These are phyloP conservation scores for Litoditis marina DNA, from an alignment of 2,888 invertebrate genomes.

Conservation along the genomic window DNA sequence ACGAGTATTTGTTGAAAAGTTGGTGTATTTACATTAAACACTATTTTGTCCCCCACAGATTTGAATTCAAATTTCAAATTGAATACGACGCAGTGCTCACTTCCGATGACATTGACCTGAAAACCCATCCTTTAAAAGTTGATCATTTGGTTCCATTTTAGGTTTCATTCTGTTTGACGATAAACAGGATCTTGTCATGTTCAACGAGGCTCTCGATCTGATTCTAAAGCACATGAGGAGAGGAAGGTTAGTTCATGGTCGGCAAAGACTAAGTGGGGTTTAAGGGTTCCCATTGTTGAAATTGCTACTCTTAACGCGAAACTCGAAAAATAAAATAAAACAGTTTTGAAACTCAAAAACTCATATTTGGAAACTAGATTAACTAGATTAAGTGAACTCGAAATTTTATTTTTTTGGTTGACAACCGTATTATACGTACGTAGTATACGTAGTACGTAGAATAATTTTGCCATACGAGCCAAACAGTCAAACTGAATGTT, in stretches of 20 bases:
- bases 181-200: constrained; percentile 67
- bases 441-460: no score
- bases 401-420: no score
- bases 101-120: neutral
- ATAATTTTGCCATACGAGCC: no score
- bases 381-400: no score
- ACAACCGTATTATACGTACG: no score
- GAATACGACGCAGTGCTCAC: neutral
- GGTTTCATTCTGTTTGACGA: constrained; percentile 70
- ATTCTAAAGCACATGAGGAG: constrained; percentile 68
- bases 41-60: neutral
- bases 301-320: no score
- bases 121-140: neutral
- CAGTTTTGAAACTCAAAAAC: no score
- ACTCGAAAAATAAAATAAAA: no score
- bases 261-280: no score
- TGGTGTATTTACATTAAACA: neutral
- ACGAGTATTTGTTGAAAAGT: constrained; percentile 69
- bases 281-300: no score
- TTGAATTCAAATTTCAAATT: neutral
- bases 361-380: no score
- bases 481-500: no score
- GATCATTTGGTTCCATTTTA: constrained; percentile 16
- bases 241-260: constrained; percentile 60
- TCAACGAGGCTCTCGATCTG: constrained; percentile 67